Percentiles rank a stretch among this genome's conserved stretches.
Evolutionary conservation across 92 coral and sea anemone genomes (phyloP).

Genomic region (Phenganax marumi): DNA sequence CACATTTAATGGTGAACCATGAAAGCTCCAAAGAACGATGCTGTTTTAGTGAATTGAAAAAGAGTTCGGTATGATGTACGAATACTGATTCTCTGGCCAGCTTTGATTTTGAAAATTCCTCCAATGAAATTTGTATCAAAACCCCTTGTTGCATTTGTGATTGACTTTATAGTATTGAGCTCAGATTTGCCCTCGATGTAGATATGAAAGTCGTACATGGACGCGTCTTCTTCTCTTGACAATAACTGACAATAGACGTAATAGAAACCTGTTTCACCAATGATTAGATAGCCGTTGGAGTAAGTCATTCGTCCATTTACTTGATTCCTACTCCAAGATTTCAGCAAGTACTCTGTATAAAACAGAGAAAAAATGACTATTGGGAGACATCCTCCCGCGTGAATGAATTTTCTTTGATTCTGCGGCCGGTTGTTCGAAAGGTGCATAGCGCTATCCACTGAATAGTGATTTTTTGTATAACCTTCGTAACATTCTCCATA

Average conservation of each 20-base stretch:
- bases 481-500: too few species aligned
- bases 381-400: not conserved
- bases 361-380: not conserved
- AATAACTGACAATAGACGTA: conserved; percentile 79
- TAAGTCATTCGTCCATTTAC: conserved; percentile 71
- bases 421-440: too few species aligned
- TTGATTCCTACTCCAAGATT: conserved; percentile 77
- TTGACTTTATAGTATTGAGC: conserved; percentile 72
- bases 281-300: conserved; percentile 69
- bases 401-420: not conserved
- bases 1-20: conserved; percentile 55
- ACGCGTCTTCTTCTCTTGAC: conserved; percentile 70
- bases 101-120: conserved; percentile 68
- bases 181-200: conserved; percentile 70
- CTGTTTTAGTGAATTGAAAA: conserved; percentile 64
- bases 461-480: too few species aligned
- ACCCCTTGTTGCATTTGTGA: conserved; percentile 29
- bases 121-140: conserved; percentile 74
- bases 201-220: conserved; percentile 71
- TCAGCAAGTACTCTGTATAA: conserved; percentile 70
- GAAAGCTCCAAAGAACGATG: conserved; percentile 87
- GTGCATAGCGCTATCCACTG: too few species aligned
- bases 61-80: conserved; percentile 70
- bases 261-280: conserved; percentile 80
- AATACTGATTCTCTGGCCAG: conserved; percentile 69